Evolutionary conservation across 2,888 invertebrate species (phyloP).

Genomic region (Galerucella calmariensis): DNA sequence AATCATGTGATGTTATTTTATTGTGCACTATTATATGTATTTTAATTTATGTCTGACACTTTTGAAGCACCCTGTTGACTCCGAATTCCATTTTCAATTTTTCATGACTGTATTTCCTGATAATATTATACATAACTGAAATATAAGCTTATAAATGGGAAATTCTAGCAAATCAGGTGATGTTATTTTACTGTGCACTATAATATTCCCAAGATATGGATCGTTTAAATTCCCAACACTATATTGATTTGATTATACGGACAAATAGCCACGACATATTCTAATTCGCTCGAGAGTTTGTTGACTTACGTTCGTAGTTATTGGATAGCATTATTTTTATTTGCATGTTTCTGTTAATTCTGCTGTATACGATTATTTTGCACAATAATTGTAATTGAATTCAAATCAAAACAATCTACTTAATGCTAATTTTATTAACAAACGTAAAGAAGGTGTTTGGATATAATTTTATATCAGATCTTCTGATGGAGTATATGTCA

Average conservation of each 20-base stretch:
- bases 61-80: no score
- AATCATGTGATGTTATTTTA: background rate
- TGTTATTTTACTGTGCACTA: conserved; percentile 1
- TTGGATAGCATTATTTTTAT: background rate
- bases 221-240: conserved; percentile 1
- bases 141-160: background rate
- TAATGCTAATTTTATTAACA: no score
- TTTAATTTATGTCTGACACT: background rate
- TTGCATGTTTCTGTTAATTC: background rate
- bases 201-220: conserved; percentile 5
- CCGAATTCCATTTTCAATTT: background rate
- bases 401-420: background rate
- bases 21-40: background rate
- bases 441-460: no score
- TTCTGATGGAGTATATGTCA: no score
- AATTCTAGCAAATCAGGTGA: background rate
- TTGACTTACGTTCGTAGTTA: background rate
- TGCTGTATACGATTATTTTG: background rate
- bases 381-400: background rate
- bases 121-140: background rate
- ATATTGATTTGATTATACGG: conserved; percentile 11
- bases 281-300: conserved; percentile 8
- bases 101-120: background rate
- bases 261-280: conserved; percentile 10
- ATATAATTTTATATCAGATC: no score